Base-by-base conservation (phyloP, 2,797 vertebrate species). In the Leuciscus waleckii region DNA sequence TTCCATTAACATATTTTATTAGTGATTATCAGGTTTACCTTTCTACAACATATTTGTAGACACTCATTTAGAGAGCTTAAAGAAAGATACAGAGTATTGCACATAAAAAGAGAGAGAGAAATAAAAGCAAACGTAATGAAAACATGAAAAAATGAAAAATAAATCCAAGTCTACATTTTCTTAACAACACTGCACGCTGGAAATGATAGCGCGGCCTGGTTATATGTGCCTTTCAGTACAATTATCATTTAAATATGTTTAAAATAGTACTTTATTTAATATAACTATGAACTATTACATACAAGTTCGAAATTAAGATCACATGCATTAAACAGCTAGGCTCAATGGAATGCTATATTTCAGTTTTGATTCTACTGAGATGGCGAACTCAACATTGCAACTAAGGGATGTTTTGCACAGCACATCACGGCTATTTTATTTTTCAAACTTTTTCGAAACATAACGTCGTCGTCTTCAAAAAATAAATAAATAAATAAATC, bases 301-400 rank as follows among this genome's bases (percentile, higher is more conserved):
- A 96, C 94, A 96, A 92, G 91, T 94, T 91, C 87, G 93, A 93
- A 95, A 94, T 90, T 90, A 95, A 92, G 91, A 88, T 93, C 93
- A 96, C 97, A 98, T 98, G 97, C 97, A 97, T 94, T 91, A 95
- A 96, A 94, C 95, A 97, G 97, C 96, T 94, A 94, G 95, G 94
- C 95, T 93, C 92, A 92, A 91, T 93, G 94, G 90, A 94, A 94
- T 91, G 90, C 86, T 86, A 87, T 89, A 90, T 73, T 87, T 87
- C 82, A 85, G 91, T 90, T 90, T 89, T 65, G 87, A 90, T 91
- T 71, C 68, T 81, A 77, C 90, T 74, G 90, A 89, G 85, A 87
- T 83, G 74, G 84, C 61, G 87, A 85, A 83, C 89, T 87, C 86
- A 81, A 87, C 86, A 80, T 79, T 76, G 73, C 81, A 88, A 82